Base-by-base conservation (phyloP, 2,797 vertebrate species). In the Sebastolobus alascanus region DNA sequence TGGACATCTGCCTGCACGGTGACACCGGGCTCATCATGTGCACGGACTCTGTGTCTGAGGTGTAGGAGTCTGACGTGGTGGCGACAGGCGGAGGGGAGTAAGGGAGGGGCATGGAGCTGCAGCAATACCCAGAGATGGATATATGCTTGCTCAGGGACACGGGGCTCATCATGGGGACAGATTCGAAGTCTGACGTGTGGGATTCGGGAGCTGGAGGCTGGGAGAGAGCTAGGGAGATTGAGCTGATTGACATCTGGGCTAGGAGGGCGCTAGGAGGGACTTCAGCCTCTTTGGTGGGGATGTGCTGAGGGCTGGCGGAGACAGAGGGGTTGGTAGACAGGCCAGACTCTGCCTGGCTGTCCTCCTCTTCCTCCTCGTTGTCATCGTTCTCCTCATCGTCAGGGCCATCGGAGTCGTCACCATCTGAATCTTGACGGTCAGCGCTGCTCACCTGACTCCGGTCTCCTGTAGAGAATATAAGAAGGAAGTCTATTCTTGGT, bases 301-400 rank as follows among this genome's bases (percentile, higher is more conserved):
- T 87, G 64, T 99, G 98, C 92, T 98, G 99, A 0, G 99, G 98
- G 89, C 98, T 99, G 84, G 98, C 97, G 0, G 97, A 96, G 66
- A 98, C 98, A 0, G 99, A 99, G 3, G 98, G 98, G 3, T 97
- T 97, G 8, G 98, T 97, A 6, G 99, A 99, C 5, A 99, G 93
- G 37, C 97, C 96, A 0, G 98, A 99, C 82, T 99, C 98, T 0
- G 97, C 96, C 93, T 99, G 98, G 91, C 98, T 99, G 90, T 99
- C 99, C 20, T 99, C 99, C 58, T 99, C 99, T 1, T 99, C 99
- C 3, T 99, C 99, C 29, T 99, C 98, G 1, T 99, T 97, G 0
- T 97, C 97, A 10, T 99, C 98, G 3, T 98, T 98, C 52, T 99
- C 98, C 33, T 99, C 98, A 1, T 99, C 98, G 5, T 99, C 98